Conservation (phyloP, 2,113 vertebrate genomes). For the Gymnorhina tibicen region DNA sequence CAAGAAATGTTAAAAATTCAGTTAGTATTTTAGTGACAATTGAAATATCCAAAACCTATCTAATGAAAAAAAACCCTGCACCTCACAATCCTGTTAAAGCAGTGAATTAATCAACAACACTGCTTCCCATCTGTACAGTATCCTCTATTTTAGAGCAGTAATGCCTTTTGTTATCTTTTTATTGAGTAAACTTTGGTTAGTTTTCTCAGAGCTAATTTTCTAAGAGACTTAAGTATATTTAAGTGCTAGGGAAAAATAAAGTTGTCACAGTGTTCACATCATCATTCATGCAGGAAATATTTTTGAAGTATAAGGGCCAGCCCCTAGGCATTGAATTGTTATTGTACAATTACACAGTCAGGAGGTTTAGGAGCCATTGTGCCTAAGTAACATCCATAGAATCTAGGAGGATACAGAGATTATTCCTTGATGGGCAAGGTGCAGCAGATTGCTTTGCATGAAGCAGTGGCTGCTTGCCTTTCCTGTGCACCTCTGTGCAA, state of each 20-base stretch:
- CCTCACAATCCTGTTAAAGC: not conserved
- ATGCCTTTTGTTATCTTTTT: not conserved
- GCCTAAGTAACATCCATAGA: not conserved
- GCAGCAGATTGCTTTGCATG: not conserved
- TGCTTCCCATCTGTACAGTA: not conserved
- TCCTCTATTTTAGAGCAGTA: not conserved
- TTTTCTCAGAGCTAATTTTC: not conserved
- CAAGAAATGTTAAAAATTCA: not conserved
- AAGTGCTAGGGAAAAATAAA: not conserved
- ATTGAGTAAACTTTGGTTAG: not conserved
- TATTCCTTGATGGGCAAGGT: not conserved
- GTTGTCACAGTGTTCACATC: not conserved
- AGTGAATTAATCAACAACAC: not conserved
- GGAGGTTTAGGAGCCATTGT: not conserved
- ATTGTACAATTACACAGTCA: not conserved
- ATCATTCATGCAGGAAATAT: not conserved
- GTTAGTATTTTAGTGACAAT: not conserved
- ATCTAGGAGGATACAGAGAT: not conserved
- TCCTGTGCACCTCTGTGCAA: not conserved
- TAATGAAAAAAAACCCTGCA: not conserved
- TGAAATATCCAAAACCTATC: not conserved
- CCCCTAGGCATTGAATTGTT: not conserved
- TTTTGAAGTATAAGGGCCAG: not conserved
- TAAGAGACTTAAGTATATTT: not conserved
- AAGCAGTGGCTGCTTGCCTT: not conserved